Percentiles rank a stretch among this genome's conserved stretches.
Conservation (phyloP, 2,888 invertebrate species). For the Drosophila aldrichi region DNA sequence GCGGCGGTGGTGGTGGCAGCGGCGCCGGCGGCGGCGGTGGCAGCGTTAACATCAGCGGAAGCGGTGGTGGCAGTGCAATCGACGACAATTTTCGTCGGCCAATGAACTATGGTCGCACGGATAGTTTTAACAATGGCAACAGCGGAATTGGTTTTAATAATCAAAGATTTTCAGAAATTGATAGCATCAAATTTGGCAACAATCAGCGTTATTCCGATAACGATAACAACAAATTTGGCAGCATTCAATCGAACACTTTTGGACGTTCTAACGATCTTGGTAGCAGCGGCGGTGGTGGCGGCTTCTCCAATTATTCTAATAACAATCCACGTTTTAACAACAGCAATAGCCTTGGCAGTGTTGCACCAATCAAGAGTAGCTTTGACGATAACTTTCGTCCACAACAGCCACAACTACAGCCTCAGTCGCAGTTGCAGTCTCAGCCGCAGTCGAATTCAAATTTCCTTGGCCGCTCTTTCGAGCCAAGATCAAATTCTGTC, state of each 20-base stretch:
- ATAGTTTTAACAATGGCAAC: conserved; percentile 16
- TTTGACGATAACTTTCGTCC: conserved; percentile 34
- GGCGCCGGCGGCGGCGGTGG: conserved; percentile 6
- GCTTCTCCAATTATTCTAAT: conserved; percentile 20
- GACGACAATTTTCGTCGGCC: conserved; percentile 45
- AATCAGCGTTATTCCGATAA: conserved; percentile 31
- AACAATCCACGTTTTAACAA: conserved; percentile 33
- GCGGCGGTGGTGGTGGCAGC: conserved; percentile 22
- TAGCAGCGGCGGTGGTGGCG: not conserved
- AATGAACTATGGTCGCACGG: conserved; percentile 31
- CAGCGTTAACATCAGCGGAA: not conserved
- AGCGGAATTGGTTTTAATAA: conserved; percentile 20
- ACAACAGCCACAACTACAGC: conserved; percentile 4
- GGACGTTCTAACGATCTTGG: conserved; percentile 6
- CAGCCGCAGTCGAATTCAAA: conserved; percentile 3
- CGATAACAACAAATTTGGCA: conserved; percentile 40
- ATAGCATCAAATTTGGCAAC: conserved; percentile 13
- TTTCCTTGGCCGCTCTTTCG: conserved; percentile 30
- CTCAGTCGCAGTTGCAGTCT: no score
- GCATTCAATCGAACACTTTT: conserved; percentile 33
- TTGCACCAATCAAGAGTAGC: conserved; percentile 24
- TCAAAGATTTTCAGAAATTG: conserved; percentile 7
- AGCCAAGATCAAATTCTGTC: conserved; percentile 39
- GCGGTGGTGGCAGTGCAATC: conserved; percentile 2
- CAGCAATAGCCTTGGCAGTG: conserved; percentile 10